Evolutionary conservation across 2,797 vertebrate genomes (phyloP).

Genomic region (Chelonia mydas): DNA sequence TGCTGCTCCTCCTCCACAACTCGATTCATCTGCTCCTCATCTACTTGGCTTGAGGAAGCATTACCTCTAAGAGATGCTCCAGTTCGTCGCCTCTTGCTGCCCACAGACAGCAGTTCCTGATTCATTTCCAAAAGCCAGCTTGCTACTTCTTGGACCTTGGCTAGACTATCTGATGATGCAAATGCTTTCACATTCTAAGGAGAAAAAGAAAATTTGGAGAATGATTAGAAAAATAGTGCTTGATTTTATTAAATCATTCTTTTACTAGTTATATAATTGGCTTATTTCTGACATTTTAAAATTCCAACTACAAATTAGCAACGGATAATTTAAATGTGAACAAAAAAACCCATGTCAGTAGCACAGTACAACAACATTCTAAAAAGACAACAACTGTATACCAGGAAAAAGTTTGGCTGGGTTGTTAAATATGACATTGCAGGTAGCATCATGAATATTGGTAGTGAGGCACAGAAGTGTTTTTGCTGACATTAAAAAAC

Average conservation of each 20-base stretch:
- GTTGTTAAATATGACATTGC: background rate
- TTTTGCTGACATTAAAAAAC: background rate
- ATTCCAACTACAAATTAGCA: background rate
- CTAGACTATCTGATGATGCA: conserved; percentile 99
- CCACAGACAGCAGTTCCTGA: conserved; percentile 99
- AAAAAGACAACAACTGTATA: background rate
- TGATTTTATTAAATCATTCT: background rate
- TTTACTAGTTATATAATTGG: background rate
- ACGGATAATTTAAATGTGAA: background rate
- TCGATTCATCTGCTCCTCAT: conserved; percentile 94
- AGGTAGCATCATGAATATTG: background rate
- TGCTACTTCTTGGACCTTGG: conserved; percentile 99
- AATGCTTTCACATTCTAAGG: conserved; percentile 97
- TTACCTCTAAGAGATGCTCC: conserved; percentile 94
- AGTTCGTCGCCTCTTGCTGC: conserved; percentile 97
- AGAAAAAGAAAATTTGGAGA: conserved; percentile 29
- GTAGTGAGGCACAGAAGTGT: background rate
- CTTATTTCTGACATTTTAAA: background rate
- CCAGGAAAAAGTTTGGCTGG: background rate
- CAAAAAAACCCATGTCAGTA: background rate
- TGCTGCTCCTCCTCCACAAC: conserved; percentile 90
- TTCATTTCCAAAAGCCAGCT: conserved; percentile 99
- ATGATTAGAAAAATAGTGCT: background rate
- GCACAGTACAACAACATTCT: background rate
- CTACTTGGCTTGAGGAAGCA: conserved; percentile 90